Percentiles rank a stretch among this genome's conserved stretches.
These are phyloP conservation scores for Petroica traversi DNA, from an alignment of 2,113 vertebrate species.

Conservation along the genomic window DNA sequence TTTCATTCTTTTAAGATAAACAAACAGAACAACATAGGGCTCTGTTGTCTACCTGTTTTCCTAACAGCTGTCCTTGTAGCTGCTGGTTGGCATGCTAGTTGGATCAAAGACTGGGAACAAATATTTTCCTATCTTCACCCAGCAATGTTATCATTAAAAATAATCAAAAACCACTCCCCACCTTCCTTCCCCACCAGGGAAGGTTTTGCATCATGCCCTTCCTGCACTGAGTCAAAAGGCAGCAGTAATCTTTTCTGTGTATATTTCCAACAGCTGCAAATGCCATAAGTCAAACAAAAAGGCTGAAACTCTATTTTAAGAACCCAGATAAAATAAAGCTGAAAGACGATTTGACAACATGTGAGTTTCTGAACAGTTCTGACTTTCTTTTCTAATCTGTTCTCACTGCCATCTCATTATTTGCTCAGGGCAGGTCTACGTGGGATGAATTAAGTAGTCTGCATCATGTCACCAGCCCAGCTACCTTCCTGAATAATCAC, in stretches of 20 bases:
- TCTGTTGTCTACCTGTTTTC: constrained; percentile 21
- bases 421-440: not conserved
- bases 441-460: not conserved
- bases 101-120: constrained; percentile 44
- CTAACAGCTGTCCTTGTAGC: not conserved
- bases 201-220: constrained; percentile 47
- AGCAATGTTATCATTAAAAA: constrained; percentile 37
- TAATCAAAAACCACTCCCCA: constrained; percentile 26
- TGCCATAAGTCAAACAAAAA: not conserved
- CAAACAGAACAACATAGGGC: not conserved
- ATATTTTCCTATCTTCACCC: constrained; percentile 26
- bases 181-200: constrained; percentile 40
- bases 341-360: not conserved
- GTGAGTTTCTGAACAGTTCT: not conserved
- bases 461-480: not conserved
- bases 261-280: constrained; percentile 36
- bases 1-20: not conserved
- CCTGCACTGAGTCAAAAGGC: constrained; percentile 24
- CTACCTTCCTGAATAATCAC: not conserved
- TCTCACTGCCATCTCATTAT: not conserved
- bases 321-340: not conserved
- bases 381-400: not conserved
- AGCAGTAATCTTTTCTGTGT: not conserved
- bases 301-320: not conserved
- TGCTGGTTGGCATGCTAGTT: constrained; percentile 7